phyloP scores from a whole-genome alignment of 1,140 invertebrate genomes.

The Trichogramma pretiosum region DNA sequence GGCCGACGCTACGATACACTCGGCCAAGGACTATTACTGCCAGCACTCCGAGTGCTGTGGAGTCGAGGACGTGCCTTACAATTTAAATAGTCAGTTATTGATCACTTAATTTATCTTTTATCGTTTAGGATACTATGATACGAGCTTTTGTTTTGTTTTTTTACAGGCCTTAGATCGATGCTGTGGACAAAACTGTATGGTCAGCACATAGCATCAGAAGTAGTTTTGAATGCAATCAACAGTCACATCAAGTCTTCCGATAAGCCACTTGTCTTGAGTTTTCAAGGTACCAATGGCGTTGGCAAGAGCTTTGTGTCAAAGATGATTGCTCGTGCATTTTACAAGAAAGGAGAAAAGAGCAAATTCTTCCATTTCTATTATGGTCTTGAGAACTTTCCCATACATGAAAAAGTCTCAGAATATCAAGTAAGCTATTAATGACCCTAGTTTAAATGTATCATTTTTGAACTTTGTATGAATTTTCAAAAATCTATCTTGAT shows the following conservation, averaged over 20 bases:
- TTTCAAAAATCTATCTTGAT: constrained; percentile 4
- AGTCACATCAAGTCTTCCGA: constrained; percentile 43
- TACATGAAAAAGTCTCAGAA: constrained; percentile 32
- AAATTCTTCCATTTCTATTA: constrained; percentile 73
- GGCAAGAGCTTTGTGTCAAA: constrained; percentile 80
- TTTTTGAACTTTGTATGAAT: background rate
- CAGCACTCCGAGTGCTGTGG: background rate
- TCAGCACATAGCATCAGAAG: constrained; percentile 55
- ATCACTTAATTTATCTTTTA: too few species aligned
- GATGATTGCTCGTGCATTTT: constrained; percentile 71
- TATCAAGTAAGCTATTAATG: constrained; percentile 54
- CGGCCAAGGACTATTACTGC: background rate
- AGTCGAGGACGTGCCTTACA: constrained; percentile 3
- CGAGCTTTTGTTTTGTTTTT: too few species aligned
- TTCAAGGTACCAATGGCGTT: constrained; percentile 74
- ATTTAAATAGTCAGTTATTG: constrained; percentile 4
- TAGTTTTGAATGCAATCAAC: constrained; percentile 48
- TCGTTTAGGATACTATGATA: too few species aligned
- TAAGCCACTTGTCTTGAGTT: constrained; percentile 64
- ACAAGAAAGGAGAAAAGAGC: constrained; percentile 62
- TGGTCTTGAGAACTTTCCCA: constrained; percentile 70
- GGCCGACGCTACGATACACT: too few species aligned
- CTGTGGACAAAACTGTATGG: constrained; percentile 36
- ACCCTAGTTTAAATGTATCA: background rate
- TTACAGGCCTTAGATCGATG: background rate